Base-by-base conservation (phyloP, 2,113 vertebrate species). In the Pituophis catenifer region DNA sequence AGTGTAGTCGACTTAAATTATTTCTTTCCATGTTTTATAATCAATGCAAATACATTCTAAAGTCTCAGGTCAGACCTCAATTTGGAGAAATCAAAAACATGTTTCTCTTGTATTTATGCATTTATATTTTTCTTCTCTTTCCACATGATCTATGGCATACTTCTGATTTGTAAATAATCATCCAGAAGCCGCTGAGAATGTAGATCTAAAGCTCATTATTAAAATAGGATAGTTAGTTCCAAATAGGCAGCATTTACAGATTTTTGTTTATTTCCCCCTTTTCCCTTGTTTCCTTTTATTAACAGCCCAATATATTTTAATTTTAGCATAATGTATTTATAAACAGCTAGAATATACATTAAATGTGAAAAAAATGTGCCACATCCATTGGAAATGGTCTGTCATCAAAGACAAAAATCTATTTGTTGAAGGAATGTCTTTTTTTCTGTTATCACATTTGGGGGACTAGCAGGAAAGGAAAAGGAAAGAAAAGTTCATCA, bases 321-420 rank as follows among this genome's bases (percentile, higher is more conserved):
- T 91, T 94, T 94, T 91, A 92, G 19, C 26, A 86, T 52, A 65
- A 92, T 93, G 55, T 89, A 53, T 91, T 59, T 91, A 58, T 55
- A 85, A 95, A 89, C 48, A 93, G 90, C 15, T 10, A 10, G 91
- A 92, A 21, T 2, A 86, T 93, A 50, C 89, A 59, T 33, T 10
- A 17, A 81, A 24, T 0, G 3, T 53, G 54, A 24, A 0, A 3
- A 89, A 38, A 21, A 52, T 86, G 85, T 24, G 85, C 52, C 5
- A 48, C 44, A 48, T 52, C 4, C 23, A 52, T 6, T 86, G 24
- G 85, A 19, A n/a, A 33, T 10, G 3, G n/a, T 38, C 53, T 55
- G 4, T 81, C 17, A 81, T 33, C 29, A 89, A 55, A 21, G 15
- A 17, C 53, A 55, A n/a, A 54, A 29, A 88, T 55, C 29, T 1